Evolutionary conservation across 2,888 invertebrate species (phyloP).

Genomic region (Eutolmus rufibarbis): DNA sequence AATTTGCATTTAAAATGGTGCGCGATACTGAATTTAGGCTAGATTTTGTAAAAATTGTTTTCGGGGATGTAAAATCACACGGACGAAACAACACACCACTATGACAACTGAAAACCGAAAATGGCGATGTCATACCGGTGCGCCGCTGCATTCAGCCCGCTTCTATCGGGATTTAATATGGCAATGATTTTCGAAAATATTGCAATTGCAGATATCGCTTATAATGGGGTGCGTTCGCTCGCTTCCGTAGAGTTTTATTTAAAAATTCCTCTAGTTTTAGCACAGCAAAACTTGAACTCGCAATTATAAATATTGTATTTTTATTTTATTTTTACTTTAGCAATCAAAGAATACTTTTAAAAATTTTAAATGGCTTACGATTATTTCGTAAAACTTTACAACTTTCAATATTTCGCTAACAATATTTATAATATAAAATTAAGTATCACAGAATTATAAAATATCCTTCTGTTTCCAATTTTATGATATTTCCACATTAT

Average conservation of each 20-base stretch:
- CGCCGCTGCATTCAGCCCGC: constrained; percentile 33
- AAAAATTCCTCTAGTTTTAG: background rate
- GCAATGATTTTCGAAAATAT: background rate
- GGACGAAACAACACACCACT: constrained; percentile 39
- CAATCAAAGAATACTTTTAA: background rate
- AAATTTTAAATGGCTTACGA: too few relatives aligned
- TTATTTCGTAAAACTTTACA: background rate
- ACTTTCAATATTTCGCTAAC: background rate
- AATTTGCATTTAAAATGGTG: constrained; percentile 31
- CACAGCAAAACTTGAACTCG: background rate
- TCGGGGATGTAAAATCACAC: background rate
- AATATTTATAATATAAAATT: background rate
- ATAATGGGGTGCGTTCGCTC: background rate
- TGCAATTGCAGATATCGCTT: background rate
- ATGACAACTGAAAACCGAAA: constrained; percentile 40
- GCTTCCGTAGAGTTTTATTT: background rate
- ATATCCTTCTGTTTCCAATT: background rate
- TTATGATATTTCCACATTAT: background rate
- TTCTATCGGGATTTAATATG: background rate
- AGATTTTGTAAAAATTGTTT: background rate
- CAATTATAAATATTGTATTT: background rate
- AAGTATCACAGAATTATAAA: background rate
- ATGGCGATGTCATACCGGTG: constrained; percentile 41
- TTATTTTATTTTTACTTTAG: background rate
- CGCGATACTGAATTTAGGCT: background rate